A percentile compares a stretch with the other conserved stretches of the same genome.
Evolutionary conservation across 1,140 invertebrate species (phyloP).

Genomic region (Sitodiplosis mosellana): DNA sequence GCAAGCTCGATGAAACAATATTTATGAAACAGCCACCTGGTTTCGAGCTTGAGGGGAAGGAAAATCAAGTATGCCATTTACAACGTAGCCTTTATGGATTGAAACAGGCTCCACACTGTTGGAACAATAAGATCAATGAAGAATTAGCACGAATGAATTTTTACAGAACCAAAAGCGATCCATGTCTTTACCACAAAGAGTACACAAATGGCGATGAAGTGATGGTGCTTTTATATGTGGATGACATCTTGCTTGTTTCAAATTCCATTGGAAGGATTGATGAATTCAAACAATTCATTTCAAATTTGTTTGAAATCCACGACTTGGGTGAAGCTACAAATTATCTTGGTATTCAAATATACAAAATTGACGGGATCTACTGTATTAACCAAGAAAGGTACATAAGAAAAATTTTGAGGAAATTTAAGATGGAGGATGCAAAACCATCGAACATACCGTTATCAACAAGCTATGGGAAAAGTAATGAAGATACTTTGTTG

Average conservation of each 20-base stretch:
- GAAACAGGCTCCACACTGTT: slow-evolving; percentile 24
- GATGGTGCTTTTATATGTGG: slow-evolving; percentile 8
- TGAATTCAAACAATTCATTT: slow-evolving; percentile 2
- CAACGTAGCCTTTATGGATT: slow-evolving; percentile 24
- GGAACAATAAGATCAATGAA: slow-evolving; percentile 16
- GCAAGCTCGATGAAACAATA: slow-evolving; percentile 20
- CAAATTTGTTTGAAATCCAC: slow-evolving; percentile 4
- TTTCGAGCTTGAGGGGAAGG: slow-evolving; percentile 11
- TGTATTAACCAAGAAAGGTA: too few relatives aligned
- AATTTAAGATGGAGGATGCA: too few relatives aligned
- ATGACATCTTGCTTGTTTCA: slow-evolving; percentile 8
- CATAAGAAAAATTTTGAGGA: too few relatives aligned
- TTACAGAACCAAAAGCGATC: slow-evolving; percentile 7
- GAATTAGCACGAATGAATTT: slow-evolving; percentile 6
- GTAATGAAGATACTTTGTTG: neutral
- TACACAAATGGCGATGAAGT: slow-evolving; percentile 1
- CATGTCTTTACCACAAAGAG: slow-evolving; percentile 5
- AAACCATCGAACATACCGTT: too few relatives aligned
- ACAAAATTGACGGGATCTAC: neutral
- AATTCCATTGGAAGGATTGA: slow-evolving; percentile 3
- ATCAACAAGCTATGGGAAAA: neutral
- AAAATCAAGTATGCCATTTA: slow-evolving; percentile 13
- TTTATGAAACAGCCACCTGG: slow-evolving; percentile 17
- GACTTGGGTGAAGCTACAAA: slow-evolving; percentile 4
- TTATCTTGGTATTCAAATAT: slow-evolving; percentile 4